These are phyloP conservation scores for Congeria kusceri DNA, from an alignment of 2,888 invertebrate species.

Conservation along the genomic window DNA sequence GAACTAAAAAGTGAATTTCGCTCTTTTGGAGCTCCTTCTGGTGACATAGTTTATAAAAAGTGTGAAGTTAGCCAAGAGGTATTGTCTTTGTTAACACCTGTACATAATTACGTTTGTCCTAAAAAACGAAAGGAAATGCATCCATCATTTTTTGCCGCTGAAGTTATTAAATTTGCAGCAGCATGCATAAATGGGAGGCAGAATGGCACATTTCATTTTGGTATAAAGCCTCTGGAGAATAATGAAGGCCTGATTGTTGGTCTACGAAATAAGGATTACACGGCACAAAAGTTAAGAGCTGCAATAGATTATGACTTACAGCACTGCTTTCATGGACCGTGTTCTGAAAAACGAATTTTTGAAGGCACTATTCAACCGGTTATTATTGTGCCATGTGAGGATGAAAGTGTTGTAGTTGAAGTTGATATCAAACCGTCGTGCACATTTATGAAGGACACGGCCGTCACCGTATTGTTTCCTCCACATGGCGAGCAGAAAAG, in stretches of 20 bases:
- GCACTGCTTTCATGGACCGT: neutral
- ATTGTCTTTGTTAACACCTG: too few relatives aligned
- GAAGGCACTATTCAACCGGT: too few relatives aligned
- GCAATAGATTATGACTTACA: neutral
- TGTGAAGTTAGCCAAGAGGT: too few relatives aligned
- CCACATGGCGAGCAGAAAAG: neutral
- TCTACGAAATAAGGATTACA: neutral
- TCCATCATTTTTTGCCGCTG: too few relatives aligned
- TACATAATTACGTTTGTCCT: too few relatives aligned
- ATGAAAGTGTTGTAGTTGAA: neutral
- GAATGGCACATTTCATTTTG: slow-evolving; percentile 43
- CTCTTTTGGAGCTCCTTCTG: too few relatives aligned
- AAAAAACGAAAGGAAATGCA: too few relatives aligned
- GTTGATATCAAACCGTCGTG: neutral
- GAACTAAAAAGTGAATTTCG: too few relatives aligned
- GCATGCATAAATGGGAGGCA: slow-evolving; percentile 27
- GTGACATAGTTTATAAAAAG: too few relatives aligned
- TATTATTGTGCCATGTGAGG: neutral
- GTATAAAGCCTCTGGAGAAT: slow-evolving; percentile 11
- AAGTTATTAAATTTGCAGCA: slow-evolving; percentile 6
- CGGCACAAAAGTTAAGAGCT: neutral
- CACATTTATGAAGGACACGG: neutral
- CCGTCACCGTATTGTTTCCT: neutral
- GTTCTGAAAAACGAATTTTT: neutral
- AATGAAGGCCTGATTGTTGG: slow-evolving; percentile 19